A percentile compares a stretch with the other conserved stretches of the same genome.
Conservation (phyloP, 2,797 vertebrate genomes). For the Zalophus californianus region DNA sequence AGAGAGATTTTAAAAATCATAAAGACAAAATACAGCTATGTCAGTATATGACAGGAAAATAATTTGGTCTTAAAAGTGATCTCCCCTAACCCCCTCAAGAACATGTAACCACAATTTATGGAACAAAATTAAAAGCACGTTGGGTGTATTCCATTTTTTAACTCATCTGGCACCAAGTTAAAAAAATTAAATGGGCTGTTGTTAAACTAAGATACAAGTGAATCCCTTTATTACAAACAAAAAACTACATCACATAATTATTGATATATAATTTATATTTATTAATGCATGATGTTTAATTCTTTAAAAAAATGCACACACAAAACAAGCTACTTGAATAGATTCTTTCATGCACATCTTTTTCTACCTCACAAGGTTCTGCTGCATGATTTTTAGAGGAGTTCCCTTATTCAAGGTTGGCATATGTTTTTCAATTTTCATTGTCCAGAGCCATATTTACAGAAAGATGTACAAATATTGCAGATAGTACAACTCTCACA, state of each 20-base stretch:
- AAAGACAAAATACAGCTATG: constrained; percentile 83
- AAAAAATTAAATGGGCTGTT: constrained; percentile 66
- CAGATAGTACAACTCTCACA: constrained; percentile 63
- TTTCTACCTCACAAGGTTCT: constrained; percentile 8
- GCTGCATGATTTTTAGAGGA: constrained; percentile 58
- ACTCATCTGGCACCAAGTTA: constrained; percentile 24
- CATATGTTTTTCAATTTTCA: not conserved
- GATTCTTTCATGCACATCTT: constrained; percentile 60
- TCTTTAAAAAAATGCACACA: constrained; percentile 54
- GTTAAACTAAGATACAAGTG: constrained; percentile 55
- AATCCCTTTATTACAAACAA: constrained; percentile 51
- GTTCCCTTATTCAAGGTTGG: not conserved
- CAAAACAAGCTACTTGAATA: constrained; percentile 64
- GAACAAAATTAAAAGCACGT: constrained; percentile 80
- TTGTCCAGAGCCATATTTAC: constrained; percentile 53
- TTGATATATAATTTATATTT: constrained; percentile 76
- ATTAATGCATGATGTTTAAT: constrained; percentile 74
- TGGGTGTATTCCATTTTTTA: constrained; percentile 72
- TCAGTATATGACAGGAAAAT: constrained; percentile 78
- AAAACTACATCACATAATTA: constrained; percentile 49
- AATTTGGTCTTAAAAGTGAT: constrained; percentile 80
- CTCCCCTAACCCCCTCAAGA: constrained; percentile 64
- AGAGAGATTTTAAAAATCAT: constrained; percentile 79
- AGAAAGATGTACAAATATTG: constrained; percentile 61
- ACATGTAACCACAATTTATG: constrained; percentile 77